Percentiles rank a stretch among this genome's conserved stretches.
These are phyloP conservation scores for Olivierus martensii DNA, from an alignment of 1,140 invertebrate species.

Conservation along the genomic window DNA sequence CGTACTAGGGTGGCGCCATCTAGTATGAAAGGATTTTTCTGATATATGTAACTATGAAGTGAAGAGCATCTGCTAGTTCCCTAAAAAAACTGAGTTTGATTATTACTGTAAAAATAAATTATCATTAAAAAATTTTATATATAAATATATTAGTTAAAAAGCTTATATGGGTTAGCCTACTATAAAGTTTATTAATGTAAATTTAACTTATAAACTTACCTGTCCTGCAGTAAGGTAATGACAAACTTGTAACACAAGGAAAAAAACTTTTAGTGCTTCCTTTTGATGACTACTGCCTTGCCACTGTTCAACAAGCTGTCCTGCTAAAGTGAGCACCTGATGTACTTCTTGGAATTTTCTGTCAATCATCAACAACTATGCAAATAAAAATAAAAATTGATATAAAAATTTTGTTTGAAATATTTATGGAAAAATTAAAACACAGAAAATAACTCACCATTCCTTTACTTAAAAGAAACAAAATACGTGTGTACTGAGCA, in stretches of 20 bases:
- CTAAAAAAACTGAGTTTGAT: too few species aligned
- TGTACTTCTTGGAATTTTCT: slow-evolving; percentile 83
- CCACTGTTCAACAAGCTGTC: slow-evolving; percentile 77
- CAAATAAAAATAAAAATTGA: slow-evolving; percentile 14
- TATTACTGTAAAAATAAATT: too few species aligned
- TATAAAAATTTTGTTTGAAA: neutral
- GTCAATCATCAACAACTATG: slow-evolving; percentile 72
- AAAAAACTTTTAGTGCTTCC: slow-evolving; percentile 84
- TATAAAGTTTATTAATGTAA: neutral
- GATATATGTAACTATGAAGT: too few species aligned
- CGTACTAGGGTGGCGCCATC: too few species aligned
- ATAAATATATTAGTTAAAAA: too few species aligned
- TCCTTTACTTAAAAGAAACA: slow-evolving; percentile 87
- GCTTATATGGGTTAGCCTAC: too few species aligned
- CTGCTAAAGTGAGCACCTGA: slow-evolving; percentile 66
- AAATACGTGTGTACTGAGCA: slow-evolving; percentile 76
- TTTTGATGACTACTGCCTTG: slow-evolving; percentile 77
- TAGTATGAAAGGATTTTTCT: too few species aligned
- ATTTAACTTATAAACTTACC: slow-evolving; percentile 18
- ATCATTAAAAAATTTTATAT: too few species aligned
- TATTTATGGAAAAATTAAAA: too few species aligned
- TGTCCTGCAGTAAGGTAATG: slow-evolving; percentile 81
- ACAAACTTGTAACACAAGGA: slow-evolving; percentile 86
- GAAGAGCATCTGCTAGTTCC: too few species aligned
- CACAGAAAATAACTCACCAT: slow-evolving; percentile 53